Evolutionary conservation across 64 coral and sea anemone genomes (phyloP).

Genomic region (Stichodactyla helianthus): DNA sequence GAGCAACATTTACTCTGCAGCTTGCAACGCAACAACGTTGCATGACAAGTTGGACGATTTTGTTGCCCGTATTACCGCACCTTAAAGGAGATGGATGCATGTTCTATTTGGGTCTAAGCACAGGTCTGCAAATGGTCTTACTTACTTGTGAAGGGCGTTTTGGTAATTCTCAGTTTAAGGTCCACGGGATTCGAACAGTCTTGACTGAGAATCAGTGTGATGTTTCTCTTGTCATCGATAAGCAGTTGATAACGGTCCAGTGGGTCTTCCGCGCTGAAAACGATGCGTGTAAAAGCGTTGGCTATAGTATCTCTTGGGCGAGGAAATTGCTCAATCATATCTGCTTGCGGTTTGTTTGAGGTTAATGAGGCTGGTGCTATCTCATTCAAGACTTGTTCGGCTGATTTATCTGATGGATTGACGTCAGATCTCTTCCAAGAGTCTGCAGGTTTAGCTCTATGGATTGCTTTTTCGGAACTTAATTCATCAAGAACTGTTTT

Average conservation of each 20-base stretch:
- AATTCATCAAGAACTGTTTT: neutral
- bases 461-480: neutral
- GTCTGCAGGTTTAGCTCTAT: neutral
- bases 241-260: constrained; percentile 19
- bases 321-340: neutral
- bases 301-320: neutral
- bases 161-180: constrained; percentile 30
- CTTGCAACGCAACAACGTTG: no score
- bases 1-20: no score
- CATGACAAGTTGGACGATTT: no score
- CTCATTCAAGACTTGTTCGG: constrained; percentile 24
- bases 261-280: constrained; percentile 55
- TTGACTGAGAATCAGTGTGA: constrained; percentile 4
- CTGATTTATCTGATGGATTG: neutral
- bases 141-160: constrained; percentile 41
- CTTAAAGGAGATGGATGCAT: no score
- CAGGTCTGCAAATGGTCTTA: neutral
- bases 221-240: constrained; percentile 22
- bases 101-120: no score
- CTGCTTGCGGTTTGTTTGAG: neutral
- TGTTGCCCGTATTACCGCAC: no score
- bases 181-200: neutral
- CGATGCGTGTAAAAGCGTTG: neutral
- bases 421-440: neutral
- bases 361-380: neutral